These are phyloP conservation scores for Scaptodrosophila latifasciaeformis DNA, from an alignment of 2,888 invertebrate species.

Conservation along the genomic window DNA sequence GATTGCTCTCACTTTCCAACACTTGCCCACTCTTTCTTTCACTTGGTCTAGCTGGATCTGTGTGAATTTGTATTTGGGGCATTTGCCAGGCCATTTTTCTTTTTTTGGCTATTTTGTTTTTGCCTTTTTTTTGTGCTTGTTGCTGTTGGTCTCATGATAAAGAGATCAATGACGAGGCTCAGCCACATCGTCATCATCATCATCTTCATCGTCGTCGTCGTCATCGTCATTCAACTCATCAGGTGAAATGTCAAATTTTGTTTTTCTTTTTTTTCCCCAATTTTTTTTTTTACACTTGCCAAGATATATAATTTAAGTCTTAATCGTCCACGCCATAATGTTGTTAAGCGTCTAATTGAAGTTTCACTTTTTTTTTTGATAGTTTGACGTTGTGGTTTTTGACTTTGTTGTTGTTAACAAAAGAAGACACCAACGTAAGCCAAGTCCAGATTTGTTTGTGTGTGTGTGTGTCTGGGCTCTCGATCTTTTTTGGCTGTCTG, in stretches of 20 bases:
- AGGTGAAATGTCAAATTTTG: conserved; percentile 62
- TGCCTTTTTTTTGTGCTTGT: no score
- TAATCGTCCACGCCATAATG: conserved; percentile 67
- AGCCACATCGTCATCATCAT: neutral
- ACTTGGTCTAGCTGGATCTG: conserved; percentile 30
- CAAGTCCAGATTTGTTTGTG: no score
- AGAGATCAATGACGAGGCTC: conserved; percentile 56
- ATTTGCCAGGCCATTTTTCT: conserved; percentile 17
- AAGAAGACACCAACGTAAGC: no score
- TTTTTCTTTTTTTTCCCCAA: no score
- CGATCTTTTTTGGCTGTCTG: conserved; percentile 18
- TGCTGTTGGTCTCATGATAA: conserved; percentile 41
- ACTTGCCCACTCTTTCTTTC: no score
- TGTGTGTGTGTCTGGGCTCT: no score
- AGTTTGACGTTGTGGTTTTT: no score
- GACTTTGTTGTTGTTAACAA: no score
- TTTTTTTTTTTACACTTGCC: conserved; percentile 29
- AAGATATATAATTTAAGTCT: conserved; percentile 55
- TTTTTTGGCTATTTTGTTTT: no score
- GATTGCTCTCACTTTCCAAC: no score
- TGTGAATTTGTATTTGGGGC: conserved; percentile 44
- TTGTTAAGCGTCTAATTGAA: conserved; percentile 66
- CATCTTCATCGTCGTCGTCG: neutral
- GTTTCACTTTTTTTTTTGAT: conserved; percentile 56
- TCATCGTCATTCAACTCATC: conserved; percentile 1